Conservation (phyloP, 2,797 vertebrate genomes). For the Hyperoplus immaculatus region DNA sequence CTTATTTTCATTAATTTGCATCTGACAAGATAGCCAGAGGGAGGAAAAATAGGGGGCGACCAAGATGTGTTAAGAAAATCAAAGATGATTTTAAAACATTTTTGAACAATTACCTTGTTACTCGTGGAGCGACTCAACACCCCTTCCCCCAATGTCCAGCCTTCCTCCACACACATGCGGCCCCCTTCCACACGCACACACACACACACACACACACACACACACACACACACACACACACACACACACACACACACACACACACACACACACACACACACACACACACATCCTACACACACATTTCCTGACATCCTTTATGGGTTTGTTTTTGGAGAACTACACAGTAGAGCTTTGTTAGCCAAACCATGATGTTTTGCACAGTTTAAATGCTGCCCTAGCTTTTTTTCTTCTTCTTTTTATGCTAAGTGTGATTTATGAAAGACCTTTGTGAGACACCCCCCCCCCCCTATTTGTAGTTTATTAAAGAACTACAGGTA, state of each 20-base stretch:
- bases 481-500: no score
- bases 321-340: conserved; percentile 15
- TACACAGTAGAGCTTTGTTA: conserved; percentile 24
- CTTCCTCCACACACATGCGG: not conserved
- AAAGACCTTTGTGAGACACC: no score
- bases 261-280: conserved; percentile 1
- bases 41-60: not conserved
- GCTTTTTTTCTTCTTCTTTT: not conserved
- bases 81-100: no score
- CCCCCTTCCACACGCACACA: not conserved
- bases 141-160: not conserved
- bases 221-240: not conserved
- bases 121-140: not conserved
- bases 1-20: not conserved
- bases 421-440: not conserved
- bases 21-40: not conserved
- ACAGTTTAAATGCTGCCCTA: not conserved
- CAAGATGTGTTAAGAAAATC: not conserved
- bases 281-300: not conserved
- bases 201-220: not conserved
- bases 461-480: no score
- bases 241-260: not conserved
- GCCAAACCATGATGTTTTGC: no score
- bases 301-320: conserved; percentile 33
- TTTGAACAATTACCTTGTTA: not conserved